These are phyloP conservation scores for Numenius phaeopus DNA, from an alignment of 2,797 vertebrate genomes.

Conservation along the genomic window DNA sequence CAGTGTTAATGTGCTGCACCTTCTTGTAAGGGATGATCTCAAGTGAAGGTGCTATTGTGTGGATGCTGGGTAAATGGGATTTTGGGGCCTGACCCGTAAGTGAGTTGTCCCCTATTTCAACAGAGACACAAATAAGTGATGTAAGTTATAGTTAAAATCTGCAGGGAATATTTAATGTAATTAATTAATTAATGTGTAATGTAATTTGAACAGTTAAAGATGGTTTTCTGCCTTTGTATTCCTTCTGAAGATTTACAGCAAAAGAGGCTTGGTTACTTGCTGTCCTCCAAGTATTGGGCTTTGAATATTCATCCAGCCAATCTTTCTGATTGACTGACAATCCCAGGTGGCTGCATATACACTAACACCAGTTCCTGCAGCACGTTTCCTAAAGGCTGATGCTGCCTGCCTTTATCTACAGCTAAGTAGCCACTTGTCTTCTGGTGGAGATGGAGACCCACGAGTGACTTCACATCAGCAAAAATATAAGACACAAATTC, in stretches of 20 bases:
- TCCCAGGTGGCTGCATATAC: neutral
- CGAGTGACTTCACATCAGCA: neutral
- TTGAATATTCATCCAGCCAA: conserved; percentile 13
- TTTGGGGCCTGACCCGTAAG: neutral
- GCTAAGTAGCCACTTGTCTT: neutral
- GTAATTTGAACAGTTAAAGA: conserved; percentile 21
- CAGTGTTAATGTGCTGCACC: neutral
- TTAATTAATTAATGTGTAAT: neutral
- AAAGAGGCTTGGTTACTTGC: neutral
- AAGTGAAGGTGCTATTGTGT: neutral
- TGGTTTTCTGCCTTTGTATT: neutral
- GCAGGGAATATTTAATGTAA: neutral
- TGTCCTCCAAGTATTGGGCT: neutral
- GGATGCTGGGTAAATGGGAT: neutral
- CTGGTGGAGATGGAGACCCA: neutral
- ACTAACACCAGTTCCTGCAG: neutral
- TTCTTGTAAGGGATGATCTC: neutral
- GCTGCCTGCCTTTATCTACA: neutral
- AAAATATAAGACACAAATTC: neutral
- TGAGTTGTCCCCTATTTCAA: neutral
- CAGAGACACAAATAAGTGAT: neutral
- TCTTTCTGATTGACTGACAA: neutral
- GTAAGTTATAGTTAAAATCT: neutral
- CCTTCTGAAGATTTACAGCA: neutral
- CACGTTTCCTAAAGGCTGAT: neutral